phyloP scores from a whole-genome alignment of 2,113 vertebrate genomes.

The Willisornis vidua region DNA sequence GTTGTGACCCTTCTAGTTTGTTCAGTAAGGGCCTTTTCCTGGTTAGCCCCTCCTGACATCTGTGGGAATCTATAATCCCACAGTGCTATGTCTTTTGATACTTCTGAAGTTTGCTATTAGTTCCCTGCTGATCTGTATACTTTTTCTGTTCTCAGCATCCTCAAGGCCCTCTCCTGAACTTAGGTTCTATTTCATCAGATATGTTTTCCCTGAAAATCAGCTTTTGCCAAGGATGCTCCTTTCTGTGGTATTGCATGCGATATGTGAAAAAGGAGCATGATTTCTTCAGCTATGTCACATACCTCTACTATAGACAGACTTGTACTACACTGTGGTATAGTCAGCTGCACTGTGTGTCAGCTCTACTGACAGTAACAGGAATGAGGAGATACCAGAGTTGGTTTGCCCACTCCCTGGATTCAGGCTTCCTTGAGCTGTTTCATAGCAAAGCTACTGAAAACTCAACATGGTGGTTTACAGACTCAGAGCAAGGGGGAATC shows the following conservation, averaged over 20 bases:
- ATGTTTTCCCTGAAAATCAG: background rate
- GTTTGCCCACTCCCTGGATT: background rate
- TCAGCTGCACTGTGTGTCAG: background rate
- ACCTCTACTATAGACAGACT: rapidly evolving
- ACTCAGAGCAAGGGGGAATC: background rate
- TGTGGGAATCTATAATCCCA: background rate
- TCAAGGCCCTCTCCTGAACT: rapidly evolving
- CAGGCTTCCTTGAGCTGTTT: background rate
- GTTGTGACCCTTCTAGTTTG: background rate
- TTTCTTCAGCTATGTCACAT: background rate
- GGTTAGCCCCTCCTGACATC: background rate
- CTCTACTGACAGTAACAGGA: background rate
- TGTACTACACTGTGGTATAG: rapidly evolving
- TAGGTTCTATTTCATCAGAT: background rate
- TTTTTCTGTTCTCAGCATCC: background rate
- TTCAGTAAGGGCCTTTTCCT: background rate
- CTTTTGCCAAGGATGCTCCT: background rate
- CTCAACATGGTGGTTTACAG: background rate
- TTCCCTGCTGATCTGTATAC: background rate
- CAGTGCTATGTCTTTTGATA: background rate
- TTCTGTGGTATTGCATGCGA: background rate
- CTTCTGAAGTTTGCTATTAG: background rate
- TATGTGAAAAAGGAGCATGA: background rate
- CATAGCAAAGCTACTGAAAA: background rate
- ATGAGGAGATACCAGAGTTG: rapidly evolving